A percentile compares a stretch with the other conserved stretches of the same genome.
Conservation (phyloP, 2,888 invertebrate species). For the Tetramorium bicarinatum region DNA sequence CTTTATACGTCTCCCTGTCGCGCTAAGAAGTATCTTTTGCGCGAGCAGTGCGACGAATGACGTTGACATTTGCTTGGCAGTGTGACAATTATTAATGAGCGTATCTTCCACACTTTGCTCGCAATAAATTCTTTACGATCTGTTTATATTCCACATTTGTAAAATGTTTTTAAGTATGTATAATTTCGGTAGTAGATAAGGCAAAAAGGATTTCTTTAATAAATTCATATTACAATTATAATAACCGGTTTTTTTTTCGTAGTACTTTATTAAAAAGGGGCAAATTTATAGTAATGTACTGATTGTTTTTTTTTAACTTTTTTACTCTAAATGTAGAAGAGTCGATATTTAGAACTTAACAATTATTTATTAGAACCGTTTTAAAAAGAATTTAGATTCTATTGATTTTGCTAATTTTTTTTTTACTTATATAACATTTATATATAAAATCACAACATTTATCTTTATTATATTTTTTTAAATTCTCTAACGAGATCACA, state of each 20-base stretch:
- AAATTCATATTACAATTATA: neutral
- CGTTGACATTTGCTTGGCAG: constrained; percentile 64
- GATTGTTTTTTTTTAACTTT: neutral
- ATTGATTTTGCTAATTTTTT: neutral
- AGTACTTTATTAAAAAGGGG: neutral
- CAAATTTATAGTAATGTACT: neutral
- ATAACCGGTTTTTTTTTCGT: neutral
- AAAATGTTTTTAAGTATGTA: constrained; percentile 16
- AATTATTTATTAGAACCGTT: neutral
- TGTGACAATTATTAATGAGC: constrained; percentile 68
- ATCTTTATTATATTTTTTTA: neutral
- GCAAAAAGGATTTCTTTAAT: neutral
- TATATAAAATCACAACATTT: too few relatives aligned
- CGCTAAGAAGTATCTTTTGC: constrained; percentile 45
- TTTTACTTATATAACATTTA: too few relatives aligned
- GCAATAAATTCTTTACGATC: constrained; percentile 35
- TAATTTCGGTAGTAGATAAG: constrained; percentile 1
- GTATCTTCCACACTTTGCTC: constrained; percentile 48
- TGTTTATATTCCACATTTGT: constrained; percentile 21
- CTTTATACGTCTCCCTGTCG: constrained; percentile 49
- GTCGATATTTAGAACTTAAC: neutral
- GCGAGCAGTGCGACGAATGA: constrained; percentile 54
- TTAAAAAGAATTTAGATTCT: constrained; percentile 3
- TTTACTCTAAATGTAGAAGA: neutral
- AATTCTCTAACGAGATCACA: neutral